Evolutionary conservation across 2,888 invertebrate genomes (phyloP).

Genomic region (Cheilosia vulpina): DNA sequence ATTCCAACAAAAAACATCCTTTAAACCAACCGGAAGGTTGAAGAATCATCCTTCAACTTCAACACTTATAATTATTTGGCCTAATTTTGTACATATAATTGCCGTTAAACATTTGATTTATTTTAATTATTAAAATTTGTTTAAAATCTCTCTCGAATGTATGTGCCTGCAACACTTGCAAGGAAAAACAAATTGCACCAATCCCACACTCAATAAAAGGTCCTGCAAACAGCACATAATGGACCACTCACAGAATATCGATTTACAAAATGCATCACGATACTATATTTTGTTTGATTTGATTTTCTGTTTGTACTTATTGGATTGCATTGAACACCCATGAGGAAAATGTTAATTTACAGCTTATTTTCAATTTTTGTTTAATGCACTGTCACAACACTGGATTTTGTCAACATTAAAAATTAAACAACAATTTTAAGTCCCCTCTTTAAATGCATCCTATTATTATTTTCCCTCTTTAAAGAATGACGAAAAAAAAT

Average conservation of each 20-base stretch:
- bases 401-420: slow-evolving; percentile 38
- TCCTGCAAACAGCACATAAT: neutral
- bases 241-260: slow-evolving; percentile 25
- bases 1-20: neutral
- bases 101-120: slow-evolving; percentile 6
- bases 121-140: neutral
- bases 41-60: neutral
- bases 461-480: neutral
- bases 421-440: slow-evolving; percentile 30
- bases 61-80: slow-evolving; percentile 3
- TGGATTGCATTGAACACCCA: slow-evolving; percentile 42
- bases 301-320: slow-evolving; percentile 15
- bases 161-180: slow-evolving; percentile 23
- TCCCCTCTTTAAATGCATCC: slow-evolving; percentile 37
- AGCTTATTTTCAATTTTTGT: slow-evolving; percentile 21
- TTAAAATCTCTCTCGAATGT: slow-evolving; percentile 5
- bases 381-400: slow-evolving; percentile 71
- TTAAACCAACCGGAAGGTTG: too few relatives aligned
- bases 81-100: slow-evolving; percentile 17
- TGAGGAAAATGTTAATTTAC: slow-evolving; percentile 30
- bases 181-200: slow-evolving; percentile 7
- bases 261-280: slow-evolving; percentile 40
- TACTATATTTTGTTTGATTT: slow-evolving; percentile 6
- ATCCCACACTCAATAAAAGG: neutral
- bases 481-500: slow-evolving; percentile 18